Base-by-base conservation (phyloP, 2,113 vertebrate species). In the Pollimyrus isidori region DNA sequence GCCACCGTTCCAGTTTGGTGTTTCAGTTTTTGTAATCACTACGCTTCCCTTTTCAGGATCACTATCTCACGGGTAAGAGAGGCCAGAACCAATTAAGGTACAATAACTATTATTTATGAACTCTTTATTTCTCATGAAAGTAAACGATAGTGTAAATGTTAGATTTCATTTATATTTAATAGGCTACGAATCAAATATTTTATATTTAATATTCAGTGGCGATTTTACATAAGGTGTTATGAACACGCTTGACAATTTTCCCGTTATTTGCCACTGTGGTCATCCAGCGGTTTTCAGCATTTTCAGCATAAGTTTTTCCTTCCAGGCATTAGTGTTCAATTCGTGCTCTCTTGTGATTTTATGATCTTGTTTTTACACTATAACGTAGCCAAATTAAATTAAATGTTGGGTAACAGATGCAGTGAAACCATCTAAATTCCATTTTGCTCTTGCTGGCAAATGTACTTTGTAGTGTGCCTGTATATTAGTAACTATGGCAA, bases 401-500 rank as follows among this genome's bases (percentile, higher is more conserved):
- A 86, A 86, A 50, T 15, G 73, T 13, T 15, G 45, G 9, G 5
- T 11, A 26, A 49, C 39, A 35, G 15, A 10, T 80, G 73, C 35
- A 42, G 73, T 80, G 19, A 80, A 80, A 80, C 35, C 30, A 39
- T 76, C 17, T 80, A 39, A 80, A 80, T 17, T 17, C 73, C 73
- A 42, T 80, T 80, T 80, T 19, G 35, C 10, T 19, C 73, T 17
- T 19, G 3, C 69, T 17, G 69, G 39, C 26, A 69, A 69, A 17
- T 76, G 7, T 39, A 17, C 26, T 6, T 76, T 19, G 73, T 76
- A 19, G 30, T 42, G 39, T 76, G 30, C 35, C 69, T 76, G 35
- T 7, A 7, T 76, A 42, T 26, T n/a, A 50, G 48, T 53, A 42
- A 80, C 62, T 30, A 90, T 90, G 89, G 17, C 89, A 7, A 90